Base-by-base conservation (phyloP, 1,140 invertebrate genomes). In the Littorina saxatilis region DNA sequence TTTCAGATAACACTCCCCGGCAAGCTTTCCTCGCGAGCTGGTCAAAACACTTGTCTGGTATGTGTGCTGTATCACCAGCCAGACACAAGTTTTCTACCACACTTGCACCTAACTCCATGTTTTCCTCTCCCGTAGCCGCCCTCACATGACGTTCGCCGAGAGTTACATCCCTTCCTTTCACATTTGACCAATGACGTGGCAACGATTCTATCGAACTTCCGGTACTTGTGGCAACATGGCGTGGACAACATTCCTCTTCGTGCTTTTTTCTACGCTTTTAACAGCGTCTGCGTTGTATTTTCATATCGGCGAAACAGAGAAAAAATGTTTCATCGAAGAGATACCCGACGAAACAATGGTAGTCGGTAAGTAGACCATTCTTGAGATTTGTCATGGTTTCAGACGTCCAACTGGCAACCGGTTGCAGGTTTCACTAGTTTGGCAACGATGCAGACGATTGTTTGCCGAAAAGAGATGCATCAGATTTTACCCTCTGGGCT, bases 271-370 rank as follows among this genome's bases (percentile, higher is more conserved):
- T 20, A 76, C 79, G 66, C 43, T 79, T 39, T 81, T 90, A 27
- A 86, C 86, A 39, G 27, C 84, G 52, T 86, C 79, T 77, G 92
- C 90, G 23, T 91, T 99, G 80, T 99, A 99, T 93, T 99, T 99
- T 93, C 98, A 99, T 91, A 99, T 99, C 90, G 97, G 95, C 11
- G 99, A 99, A 94, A 99, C 97, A 0, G 98, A 99, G 93, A 94
- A 97, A 93, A 99, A 99, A 96, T 99, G 99, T 94, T 99, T 99
- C 90, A 99, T 99, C 78, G 99, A 99, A 94, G 99, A 99, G 95
- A 99, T 99, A 88, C 99, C 99, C 13, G 98, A 99, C 93, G 98
- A 99, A 93, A 99, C 99, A 0, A 97, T 98, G 86, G 98, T 99
- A 85, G 96, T 99, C 88, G 98, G 98, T 99, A 94, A 87, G 90